Evolutionary conservation across 2,888 invertebrate genomes (phyloP).

Genomic region (Sepioteuthis lessoniana): DNA sequence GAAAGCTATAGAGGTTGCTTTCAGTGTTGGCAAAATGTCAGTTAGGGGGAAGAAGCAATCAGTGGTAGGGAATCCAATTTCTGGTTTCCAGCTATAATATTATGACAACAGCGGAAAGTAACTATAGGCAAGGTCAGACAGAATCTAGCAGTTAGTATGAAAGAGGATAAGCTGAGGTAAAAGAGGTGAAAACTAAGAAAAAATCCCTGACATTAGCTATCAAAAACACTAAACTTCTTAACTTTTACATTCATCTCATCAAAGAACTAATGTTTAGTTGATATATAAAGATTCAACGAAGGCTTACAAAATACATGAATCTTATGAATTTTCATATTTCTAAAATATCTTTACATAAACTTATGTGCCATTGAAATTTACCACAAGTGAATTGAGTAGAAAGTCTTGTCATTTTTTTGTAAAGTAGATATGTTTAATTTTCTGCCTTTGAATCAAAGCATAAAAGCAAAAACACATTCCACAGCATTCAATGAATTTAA

Average conservation of each 20-base stretch:
- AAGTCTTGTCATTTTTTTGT: no score
- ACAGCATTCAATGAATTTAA: no score
- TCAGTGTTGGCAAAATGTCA: not conserved
- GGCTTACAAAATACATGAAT: not conserved
- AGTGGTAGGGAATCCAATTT: slow-evolving; percentile 9
- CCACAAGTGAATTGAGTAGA: not conserved
- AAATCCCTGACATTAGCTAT: not conserved
- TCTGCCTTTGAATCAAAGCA: no score
- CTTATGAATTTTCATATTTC: not conserved
- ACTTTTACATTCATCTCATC: not conserved
- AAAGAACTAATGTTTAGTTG: not conserved
- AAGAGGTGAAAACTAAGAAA: not conserved
- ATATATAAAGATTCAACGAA: not conserved
- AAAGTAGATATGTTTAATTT: no score
- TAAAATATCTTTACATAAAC: not conserved
- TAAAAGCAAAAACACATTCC: no score
- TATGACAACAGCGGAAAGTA: not conserved
- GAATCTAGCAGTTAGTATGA: not conserved
- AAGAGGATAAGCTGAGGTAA: not conserved
- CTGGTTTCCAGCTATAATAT: not conserved
- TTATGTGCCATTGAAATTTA: not conserved
- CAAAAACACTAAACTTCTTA: no score
- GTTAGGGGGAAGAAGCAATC: not conserved
- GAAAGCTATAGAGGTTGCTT: not conserved
- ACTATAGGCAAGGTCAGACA: not conserved